phyloP scores from a whole-genome alignment of 1,140 invertebrate species.

The Condylostylus longicornis region DNA sequence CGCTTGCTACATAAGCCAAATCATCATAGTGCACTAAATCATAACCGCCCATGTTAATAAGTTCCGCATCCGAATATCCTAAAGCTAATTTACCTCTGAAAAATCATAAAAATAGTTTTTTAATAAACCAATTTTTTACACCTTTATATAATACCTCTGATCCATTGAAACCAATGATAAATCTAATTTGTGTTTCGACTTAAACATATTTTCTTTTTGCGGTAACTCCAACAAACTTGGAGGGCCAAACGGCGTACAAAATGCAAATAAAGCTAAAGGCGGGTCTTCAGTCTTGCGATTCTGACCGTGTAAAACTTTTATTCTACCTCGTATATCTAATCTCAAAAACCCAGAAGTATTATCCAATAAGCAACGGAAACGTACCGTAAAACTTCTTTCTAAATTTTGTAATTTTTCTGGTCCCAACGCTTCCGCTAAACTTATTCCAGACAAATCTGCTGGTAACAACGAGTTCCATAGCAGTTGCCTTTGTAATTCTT shows the following conservation, averaged over 20 bases:
- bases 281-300: conserved; percentile 88
- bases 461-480: conserved; percentile 93
- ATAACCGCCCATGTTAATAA: conserved; percentile 86
- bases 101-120: background rate
- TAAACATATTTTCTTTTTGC: conserved; percentile 95
- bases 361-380: conserved; percentile 95
- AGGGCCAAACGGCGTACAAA: conserved; percentile 96
- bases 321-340: conserved; percentile 89
- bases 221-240: conserved; percentile 76
- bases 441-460: conserved; percentile 58
- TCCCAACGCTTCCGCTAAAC: conserved; percentile 67
- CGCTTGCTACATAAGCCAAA: conserved; percentile 91
- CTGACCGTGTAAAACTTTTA: conserved; percentile 91
- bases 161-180: conserved; percentile 93
- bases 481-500: conserved; percentile 89
- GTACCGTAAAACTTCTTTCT: conserved; percentile 88
- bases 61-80: conserved; percentile 82
- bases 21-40: conserved; percentile 96
- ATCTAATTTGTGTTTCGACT: conserved; percentile 97
- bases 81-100: conserved; percentile 82
- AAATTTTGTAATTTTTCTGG: conserved; percentile 76
- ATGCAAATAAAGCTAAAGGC: conserved; percentile 84
- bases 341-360: conserved; percentile 98
- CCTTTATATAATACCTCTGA: conserved; percentile 49
- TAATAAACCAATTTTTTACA: conserved; percentile 2